Evolutionary conservation across 2,113 vertebrate species (phyloP).

Genomic region (Macquaria australasica): DNA sequence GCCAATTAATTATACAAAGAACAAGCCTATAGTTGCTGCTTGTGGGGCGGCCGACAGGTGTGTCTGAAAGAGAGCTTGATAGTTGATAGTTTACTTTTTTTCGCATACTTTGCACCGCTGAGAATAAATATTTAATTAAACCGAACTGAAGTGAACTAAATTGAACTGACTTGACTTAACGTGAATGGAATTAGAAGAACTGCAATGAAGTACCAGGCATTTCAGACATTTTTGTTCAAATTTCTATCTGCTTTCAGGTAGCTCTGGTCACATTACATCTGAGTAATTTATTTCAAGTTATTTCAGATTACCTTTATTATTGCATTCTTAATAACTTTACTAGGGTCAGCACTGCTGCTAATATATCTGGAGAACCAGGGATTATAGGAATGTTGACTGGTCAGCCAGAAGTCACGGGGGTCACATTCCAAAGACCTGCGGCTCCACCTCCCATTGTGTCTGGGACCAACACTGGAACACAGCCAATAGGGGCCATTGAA

Average conservation of each 20-base stretch:
- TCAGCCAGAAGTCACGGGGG: slow-evolving; percentile 69
- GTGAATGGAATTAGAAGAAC: neutral
- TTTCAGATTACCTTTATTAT: neutral
- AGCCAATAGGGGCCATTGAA: slow-evolving; percentile 43
- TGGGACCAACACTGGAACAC: slow-evolving; percentile 50
- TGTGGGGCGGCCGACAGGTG: neutral
- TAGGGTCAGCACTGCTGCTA: slow-evolving; percentile 10
- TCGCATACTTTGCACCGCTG: neutral
- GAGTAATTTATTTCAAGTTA: neutral
- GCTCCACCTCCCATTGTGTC: slow-evolving; percentile 86
- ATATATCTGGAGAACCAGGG: slow-evolving; percentile 34
- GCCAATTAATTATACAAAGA: neutral
- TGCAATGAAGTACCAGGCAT: neutral
- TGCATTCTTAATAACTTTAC: slow-evolving; percentile 24
- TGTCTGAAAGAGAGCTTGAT: neutral
- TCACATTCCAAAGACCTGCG: slow-evolving; percentile 80
- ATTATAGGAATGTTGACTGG: slow-evolving; percentile 70
- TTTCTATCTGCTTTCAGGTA: neutral
- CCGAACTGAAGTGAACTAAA: neutral
- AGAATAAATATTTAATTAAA: neutral
- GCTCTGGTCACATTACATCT: neutral
- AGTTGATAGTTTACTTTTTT: neutral
- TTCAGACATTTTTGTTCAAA: neutral
- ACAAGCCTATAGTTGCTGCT: neutral
- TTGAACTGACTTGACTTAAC: neutral